phyloP scores from a whole-genome alignment of 2,888 invertebrate species.

The Epicampocera succincta region DNA sequence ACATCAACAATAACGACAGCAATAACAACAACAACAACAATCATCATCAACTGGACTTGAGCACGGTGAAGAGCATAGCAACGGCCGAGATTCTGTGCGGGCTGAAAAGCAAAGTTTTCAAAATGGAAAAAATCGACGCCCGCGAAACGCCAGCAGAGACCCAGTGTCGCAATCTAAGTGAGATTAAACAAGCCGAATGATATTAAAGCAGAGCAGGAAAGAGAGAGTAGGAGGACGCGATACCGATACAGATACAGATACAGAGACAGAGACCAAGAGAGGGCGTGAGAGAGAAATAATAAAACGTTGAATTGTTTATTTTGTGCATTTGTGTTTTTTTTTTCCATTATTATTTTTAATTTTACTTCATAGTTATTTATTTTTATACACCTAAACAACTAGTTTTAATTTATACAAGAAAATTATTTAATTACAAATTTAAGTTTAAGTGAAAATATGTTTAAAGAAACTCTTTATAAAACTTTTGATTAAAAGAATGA shows the following conservation, averaged over 20 bases:
- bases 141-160: constrained; percentile 69
- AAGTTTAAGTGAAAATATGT: constrained; percentile 41
- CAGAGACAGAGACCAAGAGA: too few species aligned
- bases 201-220: constrained; percentile 37
- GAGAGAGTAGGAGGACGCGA: constrained; percentile 26
- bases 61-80: constrained; percentile 78
- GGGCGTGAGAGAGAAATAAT: constrained; percentile 1
- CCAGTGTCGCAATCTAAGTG: constrained; percentile 73
- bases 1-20: constrained; percentile 73
- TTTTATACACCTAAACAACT: constrained; percentile 58
- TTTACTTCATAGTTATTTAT: constrained; percentile 70
- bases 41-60: constrained; percentile 71
- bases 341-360: constrained; percentile 55
- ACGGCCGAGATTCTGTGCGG: constrained; percentile 78
- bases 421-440: constrained; percentile 38
- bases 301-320: constrained; percentile 60
- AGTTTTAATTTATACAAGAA: constrained; percentile 53
- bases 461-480: not conserved
- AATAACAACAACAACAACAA: constrained; percentile 75
- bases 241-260: too few species aligned
- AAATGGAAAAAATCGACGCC: constrained; percentile 75
- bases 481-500: constrained; percentile 48
- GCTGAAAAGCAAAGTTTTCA: constrained; percentile 78
- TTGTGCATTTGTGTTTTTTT: constrained; percentile 72
- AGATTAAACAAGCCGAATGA: constrained; percentile 78